These are phyloP conservation scores for Trachelus iudaicus DNA, from an alignment of 2,888 invertebrate species.

Conservation along the genomic window DNA sequence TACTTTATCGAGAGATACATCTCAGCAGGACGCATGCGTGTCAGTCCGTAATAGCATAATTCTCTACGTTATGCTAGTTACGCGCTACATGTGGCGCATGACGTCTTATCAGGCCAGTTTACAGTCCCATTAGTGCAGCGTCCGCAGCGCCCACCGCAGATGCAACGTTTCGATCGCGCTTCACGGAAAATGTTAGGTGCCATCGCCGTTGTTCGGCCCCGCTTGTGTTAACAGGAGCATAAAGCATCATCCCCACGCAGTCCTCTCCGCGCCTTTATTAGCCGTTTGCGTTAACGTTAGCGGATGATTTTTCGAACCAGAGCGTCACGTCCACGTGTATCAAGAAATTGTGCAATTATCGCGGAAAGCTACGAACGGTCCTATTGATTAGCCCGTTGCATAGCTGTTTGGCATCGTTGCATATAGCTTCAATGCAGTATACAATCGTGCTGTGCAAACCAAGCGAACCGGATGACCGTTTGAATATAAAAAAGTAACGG, in stretches of 20 bases:
- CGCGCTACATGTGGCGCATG: conserved; percentile 52
- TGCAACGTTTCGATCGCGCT: not conserved
- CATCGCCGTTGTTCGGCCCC: not conserved
- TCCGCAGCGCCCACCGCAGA: not conserved
- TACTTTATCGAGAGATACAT: conserved; percentile 17
- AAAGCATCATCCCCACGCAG: conserved; percentile 32
- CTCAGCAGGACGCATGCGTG: conserved; percentile 33
- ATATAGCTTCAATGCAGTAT: not conserved
- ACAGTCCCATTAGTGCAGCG: conserved; percentile 3
- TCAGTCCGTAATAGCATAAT: conserved; percentile 46
- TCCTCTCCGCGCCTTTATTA: conserved; percentile 3
- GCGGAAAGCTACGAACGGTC: not conserved
- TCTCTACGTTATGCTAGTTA: conserved; percentile 52
- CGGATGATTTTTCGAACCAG: conserved; percentile 14
- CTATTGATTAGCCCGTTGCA: not conserved
- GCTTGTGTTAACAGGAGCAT: conserved; percentile 40
- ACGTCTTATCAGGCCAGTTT: conserved; percentile 29
- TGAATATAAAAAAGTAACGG: not conserved
- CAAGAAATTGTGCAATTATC: not conserved
- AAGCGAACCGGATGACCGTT: not conserved
- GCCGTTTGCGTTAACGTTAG: conserved; percentile 5
- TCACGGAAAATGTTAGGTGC: not conserved
- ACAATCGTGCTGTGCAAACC: not conserved
- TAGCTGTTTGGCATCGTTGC: not conserved
- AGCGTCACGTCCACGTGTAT: conserved; percentile 5